Evolutionary conservation across 2,888 invertebrate species (phyloP).

Genomic region (Netelia fuscicornis): DNA sequence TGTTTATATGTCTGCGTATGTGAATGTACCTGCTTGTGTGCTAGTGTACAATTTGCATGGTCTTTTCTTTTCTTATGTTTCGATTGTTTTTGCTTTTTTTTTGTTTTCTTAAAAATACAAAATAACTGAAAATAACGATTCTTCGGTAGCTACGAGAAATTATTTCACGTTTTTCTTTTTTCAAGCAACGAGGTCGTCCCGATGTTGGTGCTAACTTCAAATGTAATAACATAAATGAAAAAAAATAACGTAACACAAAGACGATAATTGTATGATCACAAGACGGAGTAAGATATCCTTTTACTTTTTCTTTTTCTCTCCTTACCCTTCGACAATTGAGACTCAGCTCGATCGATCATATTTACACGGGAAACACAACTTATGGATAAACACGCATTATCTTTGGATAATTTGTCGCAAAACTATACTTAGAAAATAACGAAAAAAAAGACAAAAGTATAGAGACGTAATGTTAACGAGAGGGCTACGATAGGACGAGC

Average conservation of each 20-base stretch:
- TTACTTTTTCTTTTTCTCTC: background rate
- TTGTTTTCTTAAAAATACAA: background rate
- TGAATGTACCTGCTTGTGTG: background rate
- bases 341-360: constrained; percentile 29
- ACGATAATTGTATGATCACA: constrained; percentile 40
- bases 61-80: constrained; percentile 6
- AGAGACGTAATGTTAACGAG: constrained; percentile 12
- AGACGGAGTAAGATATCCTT: constrained; percentile 31
- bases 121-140: background rate
- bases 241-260: constrained; percentile 20
- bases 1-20: constrained; percentile 20
- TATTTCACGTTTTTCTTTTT: background rate
- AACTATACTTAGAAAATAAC: constrained; percentile 33
- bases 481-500: constrained; percentile 19
- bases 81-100: background rate
- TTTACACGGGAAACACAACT: constrained; percentile 50
- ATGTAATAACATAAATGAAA: constrained; percentile 15
- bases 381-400: constrained; percentile 65
- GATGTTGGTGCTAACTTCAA: background rate
- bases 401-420: constrained; percentile 70
- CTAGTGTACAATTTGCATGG: constrained; percentile 1
- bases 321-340: background rate
- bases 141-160: background rate
- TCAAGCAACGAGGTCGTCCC: background rate
- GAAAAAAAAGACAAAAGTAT: constrained; percentile 5